Base-by-base conservation (phyloP, 2,797 vertebrate species). In the Falco naumanni region DNA sequence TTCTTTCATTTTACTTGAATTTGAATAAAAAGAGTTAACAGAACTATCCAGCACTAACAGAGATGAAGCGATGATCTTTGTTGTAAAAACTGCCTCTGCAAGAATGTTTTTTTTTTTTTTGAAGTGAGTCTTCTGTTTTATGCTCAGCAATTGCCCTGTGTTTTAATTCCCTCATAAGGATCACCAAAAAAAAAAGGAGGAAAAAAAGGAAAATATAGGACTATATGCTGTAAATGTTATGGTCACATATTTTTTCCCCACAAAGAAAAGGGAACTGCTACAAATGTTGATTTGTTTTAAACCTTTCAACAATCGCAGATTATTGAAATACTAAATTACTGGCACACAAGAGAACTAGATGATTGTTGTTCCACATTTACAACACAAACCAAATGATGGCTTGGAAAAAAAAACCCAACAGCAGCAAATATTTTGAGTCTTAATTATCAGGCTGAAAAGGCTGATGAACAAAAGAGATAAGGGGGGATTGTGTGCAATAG, bases 361-460 rank as follows among this genome's bases (percentile, higher is more conserved):
- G 96, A 97, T 82, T 93, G 91, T 77, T 66, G 84, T 86, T 94
- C 74, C 86, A 91, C 89, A 81, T 97, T 94, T 95, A 90, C 89
- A 97, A 82, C 84, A 87, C 53, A 87, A 92, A 96, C 94, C 86
- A 94, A 91, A 89, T 94, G 93, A 96, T 80, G 97, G 77, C 90
- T 96, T 92, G 45, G 71, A 77, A 96, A 92, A 60, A 95, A 96
- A 60, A 95, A 96, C 96, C 69, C 45, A 84, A 74, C 66, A 63
- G 88, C 90, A 77, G 80, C 90, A 96, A 97, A 97, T 97, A 97
- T 97, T 97, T 97, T 96, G 91, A 95, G 86, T 95, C 78, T 97
- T 96, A 97, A 97, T 97, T 96, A 96, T 97, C 93, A 86, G 77
- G 51, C 57, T 94, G 90, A 95, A 93, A 92, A 96, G 88, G 65